phyloP scores from a whole-genome alignment of 2,888 invertebrate genomes.

The Xylota segnis region DNA sequence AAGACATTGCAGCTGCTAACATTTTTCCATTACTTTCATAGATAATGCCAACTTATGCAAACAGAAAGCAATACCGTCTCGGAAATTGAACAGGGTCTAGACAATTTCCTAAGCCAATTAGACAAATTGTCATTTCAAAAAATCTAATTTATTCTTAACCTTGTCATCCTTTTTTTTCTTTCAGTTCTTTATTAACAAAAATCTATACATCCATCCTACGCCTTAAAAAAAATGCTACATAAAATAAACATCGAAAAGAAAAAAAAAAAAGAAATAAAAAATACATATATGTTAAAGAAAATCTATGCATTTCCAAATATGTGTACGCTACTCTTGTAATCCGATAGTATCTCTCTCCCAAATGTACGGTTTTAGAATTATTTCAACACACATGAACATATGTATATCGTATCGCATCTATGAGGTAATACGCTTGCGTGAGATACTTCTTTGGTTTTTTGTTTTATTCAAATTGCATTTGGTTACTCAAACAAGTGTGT shows the following conservation, averaged over 20 bases:
- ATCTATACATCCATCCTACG: neutral
- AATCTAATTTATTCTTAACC: neutral
- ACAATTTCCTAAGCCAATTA: neutral
- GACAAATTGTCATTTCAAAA: neutral
- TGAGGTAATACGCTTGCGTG: slow-evolving; percentile 74
- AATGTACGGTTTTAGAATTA: slow-evolving; percentile 73
- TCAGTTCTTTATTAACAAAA: neutral
- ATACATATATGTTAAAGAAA: slow-evolving; percentile 14
- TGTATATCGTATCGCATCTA: slow-evolving; percentile 48
- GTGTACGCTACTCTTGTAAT: slow-evolving; percentile 66
- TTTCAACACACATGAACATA: slow-evolving; percentile 68
- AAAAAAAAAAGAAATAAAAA: neutral
- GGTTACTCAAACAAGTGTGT: slow-evolving; percentile 56
- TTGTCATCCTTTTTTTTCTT: neutral
- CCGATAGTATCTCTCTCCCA: slow-evolving; percentile 61
- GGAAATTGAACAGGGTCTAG: neutral
- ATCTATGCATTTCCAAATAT: slow-evolving; percentile 65
- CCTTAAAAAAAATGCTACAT: neutral
- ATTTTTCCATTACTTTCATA: no score
- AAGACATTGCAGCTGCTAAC: no score
- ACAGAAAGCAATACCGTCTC: no score
- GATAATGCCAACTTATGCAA: neutral
- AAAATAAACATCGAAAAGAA: slow-evolving; percentile 12
- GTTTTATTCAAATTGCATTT: slow-evolving; percentile 59
- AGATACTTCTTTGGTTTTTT: slow-evolving; percentile 17